phyloP scores from a whole-genome alignment of 2,797 vertebrate genomes.

The Passerculus sandwichensis region DNA sequence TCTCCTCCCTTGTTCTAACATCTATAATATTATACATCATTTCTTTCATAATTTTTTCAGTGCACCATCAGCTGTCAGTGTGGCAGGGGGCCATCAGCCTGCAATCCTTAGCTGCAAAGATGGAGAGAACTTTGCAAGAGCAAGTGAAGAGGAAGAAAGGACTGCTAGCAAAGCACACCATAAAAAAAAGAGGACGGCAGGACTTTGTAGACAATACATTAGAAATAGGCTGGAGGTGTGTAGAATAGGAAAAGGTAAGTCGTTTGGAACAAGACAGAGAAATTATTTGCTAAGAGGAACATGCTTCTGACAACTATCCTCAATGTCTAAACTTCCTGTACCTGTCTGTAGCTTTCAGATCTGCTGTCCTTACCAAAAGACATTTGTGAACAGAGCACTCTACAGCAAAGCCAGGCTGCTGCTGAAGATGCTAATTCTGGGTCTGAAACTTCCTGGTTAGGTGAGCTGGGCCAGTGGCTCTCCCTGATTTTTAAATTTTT shows the following conservation, averaged over 20 bases:
- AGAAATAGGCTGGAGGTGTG: not conserved
- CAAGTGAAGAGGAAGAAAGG: not conserved
- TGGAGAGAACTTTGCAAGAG: not conserved
- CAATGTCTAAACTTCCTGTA: not conserved
- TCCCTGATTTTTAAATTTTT: not conserved
- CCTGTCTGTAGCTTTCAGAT: not conserved
- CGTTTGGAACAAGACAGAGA: not conserved
- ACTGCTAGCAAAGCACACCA: not conserved
- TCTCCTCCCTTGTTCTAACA: not conserved
- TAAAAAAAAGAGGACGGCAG: not conserved
- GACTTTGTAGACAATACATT: not conserved
- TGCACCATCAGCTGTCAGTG: not conserved
- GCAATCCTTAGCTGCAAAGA: not conserved
- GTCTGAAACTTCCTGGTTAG: not conserved
- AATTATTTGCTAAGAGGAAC: not conserved
- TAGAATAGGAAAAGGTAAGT: not conserved
- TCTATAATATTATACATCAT: not conserved
- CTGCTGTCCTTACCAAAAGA: not conserved
- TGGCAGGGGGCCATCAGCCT: not conserved
- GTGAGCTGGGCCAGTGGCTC: constrained; percentile 8
- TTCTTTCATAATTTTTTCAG: constrained; percentile 4
- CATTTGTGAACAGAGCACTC: not conserved
- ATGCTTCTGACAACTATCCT: not conserved
- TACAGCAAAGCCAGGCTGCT: not conserved
- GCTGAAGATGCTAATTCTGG: not conserved